phyloP scores from a whole-genome alignment of 2,113 vertebrate species.

The Xiphophorus hellerii region DNA sequence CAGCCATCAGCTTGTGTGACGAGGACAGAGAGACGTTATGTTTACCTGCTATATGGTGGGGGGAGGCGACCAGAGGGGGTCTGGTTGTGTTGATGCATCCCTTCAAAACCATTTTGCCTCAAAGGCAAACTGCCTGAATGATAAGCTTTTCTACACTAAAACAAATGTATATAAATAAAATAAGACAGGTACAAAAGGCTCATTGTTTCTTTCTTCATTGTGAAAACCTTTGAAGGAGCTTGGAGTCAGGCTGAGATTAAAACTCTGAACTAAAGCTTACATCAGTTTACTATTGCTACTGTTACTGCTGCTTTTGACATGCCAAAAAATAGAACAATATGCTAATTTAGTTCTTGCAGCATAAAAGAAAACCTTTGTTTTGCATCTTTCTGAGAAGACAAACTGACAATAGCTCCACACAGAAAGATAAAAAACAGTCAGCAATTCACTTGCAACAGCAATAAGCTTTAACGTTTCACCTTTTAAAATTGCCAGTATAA shows the following conservation, averaged over 20 bases:
- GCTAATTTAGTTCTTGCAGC: background rate
- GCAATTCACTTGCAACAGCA: background rate
- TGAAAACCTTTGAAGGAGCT: background rate
- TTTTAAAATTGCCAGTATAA: too few relatives aligned
- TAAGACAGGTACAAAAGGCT: background rate
- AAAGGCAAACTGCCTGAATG: slow-evolving; percentile 41
- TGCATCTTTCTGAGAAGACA: background rate
- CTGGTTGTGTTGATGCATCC: slow-evolving; percentile 51
- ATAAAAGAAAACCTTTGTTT: background rate
- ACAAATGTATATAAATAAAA: slow-evolving; percentile 24
- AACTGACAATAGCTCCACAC: background rate
- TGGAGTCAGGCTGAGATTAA: background rate
- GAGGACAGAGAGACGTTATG: slow-evolving; percentile 63
- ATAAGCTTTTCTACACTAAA: slow-evolving; percentile 36
- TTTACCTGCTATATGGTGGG: slow-evolving; percentile 50
- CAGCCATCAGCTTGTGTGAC: slow-evolving; percentile 40
- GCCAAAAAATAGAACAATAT: background rate
- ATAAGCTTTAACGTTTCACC: background rate
- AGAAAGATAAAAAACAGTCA: background rate
- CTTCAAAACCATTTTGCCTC: slow-evolving; percentile 67
- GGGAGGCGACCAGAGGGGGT: background rate
- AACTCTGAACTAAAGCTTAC: background rate
- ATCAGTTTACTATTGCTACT: background rate
- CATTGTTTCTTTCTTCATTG: background rate
- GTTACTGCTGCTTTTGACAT: background rate